Base-by-base conservation (phyloP, 92 coral and sea anemone species). In the Blastomussa wellsi region DNA sequence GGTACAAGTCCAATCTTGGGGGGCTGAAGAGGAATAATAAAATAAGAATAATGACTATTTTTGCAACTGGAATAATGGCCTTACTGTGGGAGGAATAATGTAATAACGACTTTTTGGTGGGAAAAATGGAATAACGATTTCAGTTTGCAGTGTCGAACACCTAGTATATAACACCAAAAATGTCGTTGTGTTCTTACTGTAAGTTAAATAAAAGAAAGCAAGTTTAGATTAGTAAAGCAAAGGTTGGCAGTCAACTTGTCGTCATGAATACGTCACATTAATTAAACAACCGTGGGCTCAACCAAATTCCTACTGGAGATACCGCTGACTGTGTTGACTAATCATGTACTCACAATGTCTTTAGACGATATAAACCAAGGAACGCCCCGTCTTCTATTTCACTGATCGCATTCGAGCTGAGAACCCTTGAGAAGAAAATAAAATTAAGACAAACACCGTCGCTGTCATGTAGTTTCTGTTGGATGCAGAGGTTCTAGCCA, bases 301-400 rank as follows among this genome's bases (percentile, higher is more conserved):
- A 6, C n/a, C 19, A 17, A n/a, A 7, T 59, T 59, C 7, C 28
- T 14, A 7, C 66, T 24, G 8, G 20, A 67, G 11, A 19, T 37
- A 12, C 4, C 75, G 22, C 14, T 1, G 48, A 29, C 6, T 20
- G 7, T 19, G 11, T 35, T 17, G 11, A 36, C 3, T 31, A 16
- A 37, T n/a, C n/a, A n/a, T n/a, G n/a, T 70, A 70, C 75, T 74
- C 38, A 91, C 94, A 91, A 76, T 7, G 74, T 77, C 78, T 85
- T 60, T 17, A 91, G 87, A 28, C 95, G 84, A 68, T 89, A 78
- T 19, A 92, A 82, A 51, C 95, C 90, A 39, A 92, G 80, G 68
- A 92, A 92, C 15, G 92, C 62, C 2, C 95, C 95, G 31, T 89
- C 92, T 72, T 92, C 86, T 14, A 92, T 57, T 7, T 57, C 41